Evolutionary conservation across 2,113 vertebrate genomes (phyloP).

Genomic region (Erythrolamprus reginae): DNA sequence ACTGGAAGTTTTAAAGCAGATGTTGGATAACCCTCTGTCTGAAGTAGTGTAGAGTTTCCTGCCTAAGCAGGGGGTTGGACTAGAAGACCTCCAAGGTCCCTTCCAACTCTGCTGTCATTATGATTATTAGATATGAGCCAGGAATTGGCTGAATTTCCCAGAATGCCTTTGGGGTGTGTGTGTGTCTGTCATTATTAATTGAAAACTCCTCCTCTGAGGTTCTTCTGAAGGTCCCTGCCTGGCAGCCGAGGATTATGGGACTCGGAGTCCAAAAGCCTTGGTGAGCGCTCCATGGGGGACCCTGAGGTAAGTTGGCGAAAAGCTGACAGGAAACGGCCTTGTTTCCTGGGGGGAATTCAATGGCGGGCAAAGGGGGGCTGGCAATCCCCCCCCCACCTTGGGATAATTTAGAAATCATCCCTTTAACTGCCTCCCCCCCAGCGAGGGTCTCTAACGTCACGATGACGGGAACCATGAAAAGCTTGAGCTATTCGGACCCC

Average conservation of each 20-base stretch:
- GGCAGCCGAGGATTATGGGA: background rate
- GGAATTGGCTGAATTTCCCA: background rate
- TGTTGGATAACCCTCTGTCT: no score
- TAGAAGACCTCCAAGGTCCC: no score
- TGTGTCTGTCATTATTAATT: background rate
- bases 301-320: background rate
- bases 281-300: background rate
- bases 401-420: background rate
- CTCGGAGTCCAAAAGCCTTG: background rate
- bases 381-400: accelerated
- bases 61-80: no score
- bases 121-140: background rate
- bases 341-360: background rate
- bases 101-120: no score
- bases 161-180: background rate
- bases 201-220: background rate
- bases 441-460: background rate
- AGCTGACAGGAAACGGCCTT: background rate
- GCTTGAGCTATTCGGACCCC: accelerated
- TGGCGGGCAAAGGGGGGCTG: background rate
- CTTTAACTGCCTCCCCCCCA: background rate
- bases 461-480: background rate
- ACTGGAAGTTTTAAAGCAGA: no score
- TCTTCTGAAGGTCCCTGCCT: background rate
- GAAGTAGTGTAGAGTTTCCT: no score